A percentile compares a stretch with the other conserved stretches of the same genome.
These are phyloP conservation scores for Acropternis orthonyx DNA, from an alignment of 2,797 vertebrate genomes.

Conservation along the genomic window DNA sequence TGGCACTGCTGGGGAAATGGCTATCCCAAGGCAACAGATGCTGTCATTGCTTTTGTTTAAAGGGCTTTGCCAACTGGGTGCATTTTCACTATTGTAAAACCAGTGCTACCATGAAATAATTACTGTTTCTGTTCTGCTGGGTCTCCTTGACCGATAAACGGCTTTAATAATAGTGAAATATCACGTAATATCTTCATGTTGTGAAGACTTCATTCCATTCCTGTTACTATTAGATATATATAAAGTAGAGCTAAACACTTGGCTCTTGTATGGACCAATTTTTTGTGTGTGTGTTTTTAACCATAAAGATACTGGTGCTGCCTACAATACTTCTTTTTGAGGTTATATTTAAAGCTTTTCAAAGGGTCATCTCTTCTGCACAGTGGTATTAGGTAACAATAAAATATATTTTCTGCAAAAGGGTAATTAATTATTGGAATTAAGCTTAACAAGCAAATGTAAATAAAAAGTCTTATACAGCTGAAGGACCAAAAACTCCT, in stretches of 20 bases:
- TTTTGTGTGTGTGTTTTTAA: neutral
- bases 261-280: neutral
- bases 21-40: neutral
- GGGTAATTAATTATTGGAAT: neutral
- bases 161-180: neutral
- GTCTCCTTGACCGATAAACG: neutral
- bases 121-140: neutral
- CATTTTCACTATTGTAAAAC: neutral
- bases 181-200: neutral
- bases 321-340: neutral
- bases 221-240: neutral
- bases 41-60: neutral
- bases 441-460: neutral
- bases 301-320: neutral
- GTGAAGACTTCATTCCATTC: neutral
- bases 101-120: neutral
- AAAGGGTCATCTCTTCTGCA: neutral
- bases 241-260: neutral
- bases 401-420: neutral
- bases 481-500: neutral
- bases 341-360: neutral
- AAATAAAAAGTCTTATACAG: neutral
- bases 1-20: neutral
- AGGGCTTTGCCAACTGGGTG: neutral
- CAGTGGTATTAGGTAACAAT: neutral